Evolutionary conservation across 92 coral and sea anemone genomes (phyloP), one percentile per base, ranked within the genome.

Genomic region (Actinernus sp.): DNA sequence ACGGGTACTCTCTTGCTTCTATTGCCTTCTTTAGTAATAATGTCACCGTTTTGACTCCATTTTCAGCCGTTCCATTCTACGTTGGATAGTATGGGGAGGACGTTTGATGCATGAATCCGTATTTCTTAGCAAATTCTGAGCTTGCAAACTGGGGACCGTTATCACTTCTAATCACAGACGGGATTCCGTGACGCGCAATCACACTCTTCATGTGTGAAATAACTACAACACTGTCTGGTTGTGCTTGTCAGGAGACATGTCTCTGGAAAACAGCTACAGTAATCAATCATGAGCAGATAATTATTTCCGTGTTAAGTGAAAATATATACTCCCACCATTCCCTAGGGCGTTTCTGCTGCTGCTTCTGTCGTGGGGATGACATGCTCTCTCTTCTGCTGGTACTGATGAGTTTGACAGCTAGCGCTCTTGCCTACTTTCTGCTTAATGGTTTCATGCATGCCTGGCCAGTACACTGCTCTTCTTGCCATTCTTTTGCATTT

Each of bases 101-200:
- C n/a, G n/a, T n/a, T n/a, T n/a, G n/a, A n/a, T n/a, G n/a, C n/a
- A n/a, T n/a, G n/a, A n/a, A n/a, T n/a, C n/a, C n/a, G n/a, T n/a
- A n/a, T n/a, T n/a, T n/a, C n/a, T n/a, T n/a, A n/a, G n/a, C 52
- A 45, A 45, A 17, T 45, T 45, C 52, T 4, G 10, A 12, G 19
- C 52, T 45, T 45, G 19, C 19, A 23, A 45, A 45, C 19, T 45
- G 52, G 17, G 71, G 87, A 49, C 58, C 41, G 63, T 70, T 62
- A 14, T 71, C 81, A 26, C 75, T 55, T 46, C 64, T 29, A 7
- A 63, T 36, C 23, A 61, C 57, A 26, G 45, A 46, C 19, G 87
- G 81, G 18, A 51, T 47, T 5, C 76, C 84, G 39, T 67, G 84
- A 22, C 77, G 49, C 3, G 84, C 56, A 39, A 66, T 56, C 16